Evolutionary conservation across 2,113 vertebrate genomes (phyloP), one percentile per base, ranked within the genome.

Genomic region (Hydrochoerus hydrochaeris): DNA sequence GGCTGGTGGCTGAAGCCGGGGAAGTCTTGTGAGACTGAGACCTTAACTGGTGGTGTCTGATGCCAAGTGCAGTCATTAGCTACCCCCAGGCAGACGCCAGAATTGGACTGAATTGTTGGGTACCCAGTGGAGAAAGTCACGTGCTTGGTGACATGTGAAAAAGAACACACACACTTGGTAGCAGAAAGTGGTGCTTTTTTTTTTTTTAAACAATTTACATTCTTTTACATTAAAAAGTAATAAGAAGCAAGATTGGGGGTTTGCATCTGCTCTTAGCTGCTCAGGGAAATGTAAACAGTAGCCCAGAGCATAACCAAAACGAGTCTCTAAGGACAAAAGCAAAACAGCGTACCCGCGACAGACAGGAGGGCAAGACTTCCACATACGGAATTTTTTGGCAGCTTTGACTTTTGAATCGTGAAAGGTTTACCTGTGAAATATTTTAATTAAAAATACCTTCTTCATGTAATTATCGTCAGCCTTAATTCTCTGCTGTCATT

Each of bases 381-480:
- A 2, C 19, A 6, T 1, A 32, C 13, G 19, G 10, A n/a, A 4
- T 10, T 30, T n/a, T 32, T 44, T 62, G 2, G 14, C 24, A 35
- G 44, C 58, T 78, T 80, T 35, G 16, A 41, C 35, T 35, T 69
- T 46, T 78, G 57, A 38, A 35, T 83, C 60, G 9, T 8, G 10
- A 7, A 83, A 65, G 8, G 8, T 19, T 86, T 85, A 28, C 52
- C 67, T 90, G 41, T 41, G 49, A 54, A 69, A 41, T 78, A 4
- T 75, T 90, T 94, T 63, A 16, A 73, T 49, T n/a, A 38, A 90
- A 52, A 83, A 54, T 24, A 26, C 44, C 28, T 73, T 62, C 75
- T 85, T 57, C 69, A 16, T 60, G n/a, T 46, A 88, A 38, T 16
- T 65, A 73, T 49, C 8, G n/a, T 6, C 52, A 84, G 12, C 60